Conservation (phyloP, 2,113 vertebrate species). For the Phyllostomus discolor region DNA sequence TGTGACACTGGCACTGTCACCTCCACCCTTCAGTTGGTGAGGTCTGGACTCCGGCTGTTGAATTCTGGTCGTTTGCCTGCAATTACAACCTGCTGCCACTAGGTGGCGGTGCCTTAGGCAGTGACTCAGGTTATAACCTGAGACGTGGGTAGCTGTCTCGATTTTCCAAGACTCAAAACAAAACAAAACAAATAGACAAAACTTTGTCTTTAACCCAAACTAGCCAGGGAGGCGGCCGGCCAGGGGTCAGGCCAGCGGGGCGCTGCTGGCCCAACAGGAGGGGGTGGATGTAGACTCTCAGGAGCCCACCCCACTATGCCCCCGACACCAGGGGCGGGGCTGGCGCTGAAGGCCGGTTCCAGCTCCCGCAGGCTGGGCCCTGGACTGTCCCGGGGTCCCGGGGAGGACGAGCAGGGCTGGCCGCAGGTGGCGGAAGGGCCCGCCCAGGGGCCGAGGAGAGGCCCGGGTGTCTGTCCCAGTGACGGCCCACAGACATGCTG, state of each 20-base stretch:
- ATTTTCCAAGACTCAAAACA: neutral
- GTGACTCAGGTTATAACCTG: fast-evolving
- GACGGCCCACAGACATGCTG: fast-evolving
- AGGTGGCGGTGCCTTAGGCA: neutral
- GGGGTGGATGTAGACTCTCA: fast-evolving
- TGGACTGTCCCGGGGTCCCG: fast-evolving
- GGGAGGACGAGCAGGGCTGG: neutral
- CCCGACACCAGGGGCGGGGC: neutral
- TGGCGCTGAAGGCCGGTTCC: too few species aligned
- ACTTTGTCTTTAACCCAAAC: neutral
- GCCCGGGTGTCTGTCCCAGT: neutral
- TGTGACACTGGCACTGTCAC: fast-evolving
- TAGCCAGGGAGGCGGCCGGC: too few species aligned
- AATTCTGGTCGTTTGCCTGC: neutral
- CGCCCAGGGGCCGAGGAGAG: neutral
- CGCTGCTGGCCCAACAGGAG: neutral
- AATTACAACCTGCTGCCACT: neutral
- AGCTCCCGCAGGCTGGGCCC: neutral
- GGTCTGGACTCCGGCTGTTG: fast-evolving
- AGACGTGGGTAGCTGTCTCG: neutral
- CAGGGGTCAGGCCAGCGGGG: neutral
- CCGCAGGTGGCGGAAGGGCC: fast-evolving
- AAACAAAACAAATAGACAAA: neutral
- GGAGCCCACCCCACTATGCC: fast-evolving
- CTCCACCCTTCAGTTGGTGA: too few species aligned